Conservation (phyloP, 2,888 invertebrate genomes). For the Operophtera brumata region DNA sequence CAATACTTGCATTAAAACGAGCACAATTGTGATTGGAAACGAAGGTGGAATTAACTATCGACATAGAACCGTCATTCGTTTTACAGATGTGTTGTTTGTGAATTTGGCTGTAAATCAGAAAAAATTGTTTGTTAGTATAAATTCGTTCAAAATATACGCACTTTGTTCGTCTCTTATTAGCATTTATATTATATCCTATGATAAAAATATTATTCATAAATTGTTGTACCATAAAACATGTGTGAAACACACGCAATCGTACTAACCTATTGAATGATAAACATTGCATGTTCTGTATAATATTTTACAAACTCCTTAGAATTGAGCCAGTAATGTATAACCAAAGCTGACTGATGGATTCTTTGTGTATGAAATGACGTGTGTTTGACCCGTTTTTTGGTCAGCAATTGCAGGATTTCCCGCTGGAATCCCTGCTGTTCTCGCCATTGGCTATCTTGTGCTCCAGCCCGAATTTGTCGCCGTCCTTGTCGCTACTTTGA, state of each 20-base stretch:
- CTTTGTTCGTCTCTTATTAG: slow-evolving; percentile 30
- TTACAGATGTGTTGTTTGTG: neutral
- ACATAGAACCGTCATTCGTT: no score
- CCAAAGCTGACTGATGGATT: slow-evolving; percentile 17
- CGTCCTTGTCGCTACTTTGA: slow-evolving; percentile 85
- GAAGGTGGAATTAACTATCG: neutral
- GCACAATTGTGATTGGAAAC: neutral
- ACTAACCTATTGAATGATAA: neutral
- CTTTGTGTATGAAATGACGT: neutral
- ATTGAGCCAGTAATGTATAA: slow-evolving; percentile 9
- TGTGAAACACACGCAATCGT: neutral
- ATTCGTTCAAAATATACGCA: slow-evolving; percentile 49
- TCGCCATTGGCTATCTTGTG: slow-evolving; percentile 76
- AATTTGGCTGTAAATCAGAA: slow-evolving; percentile 11
- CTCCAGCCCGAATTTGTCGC: slow-evolving; percentile 85
- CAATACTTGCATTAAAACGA: neutral
- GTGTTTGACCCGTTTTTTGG: slow-evolving; percentile 51
- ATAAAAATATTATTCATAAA: slow-evolving; percentile 25
- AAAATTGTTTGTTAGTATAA: slow-evolving; percentile 36
- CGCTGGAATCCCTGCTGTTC: slow-evolving; percentile 62
- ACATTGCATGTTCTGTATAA: slow-evolving; percentile 8
- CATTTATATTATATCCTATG: slow-evolving; percentile 19
- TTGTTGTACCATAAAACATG: neutral
- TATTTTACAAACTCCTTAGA: slow-evolving; percentile 1
- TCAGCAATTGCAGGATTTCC: slow-evolving; percentile 83